Conservation (phyloP, 2,888 invertebrate genomes). For the Limnephilus auricula region DNA sequence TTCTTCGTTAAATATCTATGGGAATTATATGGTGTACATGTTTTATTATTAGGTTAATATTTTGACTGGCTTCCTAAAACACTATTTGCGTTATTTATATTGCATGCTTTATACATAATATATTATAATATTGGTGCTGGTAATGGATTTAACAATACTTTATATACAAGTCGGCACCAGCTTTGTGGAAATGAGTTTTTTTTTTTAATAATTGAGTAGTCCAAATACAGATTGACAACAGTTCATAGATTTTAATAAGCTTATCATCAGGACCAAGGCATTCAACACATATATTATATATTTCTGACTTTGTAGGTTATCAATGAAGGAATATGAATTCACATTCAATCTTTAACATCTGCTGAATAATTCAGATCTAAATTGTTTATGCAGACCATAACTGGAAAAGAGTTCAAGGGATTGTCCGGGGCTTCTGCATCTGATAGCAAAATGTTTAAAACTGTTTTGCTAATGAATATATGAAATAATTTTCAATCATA, state of each 20-base stretch:
- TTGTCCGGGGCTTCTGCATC: neutral
- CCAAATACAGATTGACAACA: neutral
- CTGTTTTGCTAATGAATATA: neutral
- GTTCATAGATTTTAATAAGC: neutral
- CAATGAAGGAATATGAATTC: neutral
- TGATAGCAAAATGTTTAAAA: neutral
- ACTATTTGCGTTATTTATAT: slow-evolving; percentile 6
- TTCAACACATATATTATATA: neutral
- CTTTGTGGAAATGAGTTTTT: slow-evolving; percentile 5
- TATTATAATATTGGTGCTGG: slow-evolving; percentile 10
- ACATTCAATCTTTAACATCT: neutral
- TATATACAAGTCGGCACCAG: neutral
- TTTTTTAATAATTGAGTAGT: neutral
- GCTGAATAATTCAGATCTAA: neutral
- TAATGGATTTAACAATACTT: slow-evolving; percentile 11
- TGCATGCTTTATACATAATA: slow-evolving; percentile 35
- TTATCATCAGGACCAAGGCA: neutral
- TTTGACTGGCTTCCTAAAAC: slow-evolving; percentile 23
- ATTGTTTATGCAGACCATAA: neutral
- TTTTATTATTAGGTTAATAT: slow-evolving; percentile 26
- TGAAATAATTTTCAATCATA: neutral
- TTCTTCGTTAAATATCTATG: neutral
- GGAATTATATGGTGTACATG: slow-evolving; percentile 28
- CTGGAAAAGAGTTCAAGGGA: neutral
- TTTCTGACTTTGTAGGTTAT: neutral